Conservation (phyloP, 2,888 invertebrate genomes). For the Diabrotica balteata region DNA sequence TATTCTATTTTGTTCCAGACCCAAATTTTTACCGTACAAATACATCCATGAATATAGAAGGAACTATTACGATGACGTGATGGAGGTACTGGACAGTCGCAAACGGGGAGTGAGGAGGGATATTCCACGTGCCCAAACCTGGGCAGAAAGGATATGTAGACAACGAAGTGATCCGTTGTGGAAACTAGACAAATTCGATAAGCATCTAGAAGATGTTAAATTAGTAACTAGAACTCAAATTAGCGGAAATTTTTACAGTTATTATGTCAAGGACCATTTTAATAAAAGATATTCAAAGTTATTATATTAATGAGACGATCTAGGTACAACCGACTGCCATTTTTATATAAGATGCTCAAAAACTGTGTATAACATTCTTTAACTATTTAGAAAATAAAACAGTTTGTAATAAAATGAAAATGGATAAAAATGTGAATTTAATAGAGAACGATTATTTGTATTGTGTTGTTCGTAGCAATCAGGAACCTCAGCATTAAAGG, state of each 20-base stretch:
- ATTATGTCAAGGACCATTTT: conserved; percentile 71
- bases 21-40: conserved; percentile 77
- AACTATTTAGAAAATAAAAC: no score
- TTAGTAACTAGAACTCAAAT: conserved; percentile 69
- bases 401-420: no score
- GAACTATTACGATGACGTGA: conserved; percentile 82
- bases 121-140: conserved; percentile 77
- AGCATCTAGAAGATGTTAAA: conserved; percentile 45
- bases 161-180: conserved; percentile 63
- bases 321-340: no score
- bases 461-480: no score
- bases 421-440: no score
- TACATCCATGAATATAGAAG: conserved; percentile 81
- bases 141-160: conserved; percentile 79
- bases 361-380: no score
- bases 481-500: no score
- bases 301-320: conserved; percentile 28
- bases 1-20: conserved; percentile 60
- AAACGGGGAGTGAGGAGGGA: conserved; percentile 70
- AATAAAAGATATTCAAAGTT: conserved; percentile 68
- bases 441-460: no score
- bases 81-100: conserved; percentile 77
- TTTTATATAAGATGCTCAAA: no score
- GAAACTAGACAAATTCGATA: conserved; percentile 38
- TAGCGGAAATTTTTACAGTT: conserved; percentile 70